Percentiles rank a stretch among this genome's conserved stretches.
Conservation (phyloP, 1,140 invertebrate species). For the Branchinecta lindahli region DNA sequence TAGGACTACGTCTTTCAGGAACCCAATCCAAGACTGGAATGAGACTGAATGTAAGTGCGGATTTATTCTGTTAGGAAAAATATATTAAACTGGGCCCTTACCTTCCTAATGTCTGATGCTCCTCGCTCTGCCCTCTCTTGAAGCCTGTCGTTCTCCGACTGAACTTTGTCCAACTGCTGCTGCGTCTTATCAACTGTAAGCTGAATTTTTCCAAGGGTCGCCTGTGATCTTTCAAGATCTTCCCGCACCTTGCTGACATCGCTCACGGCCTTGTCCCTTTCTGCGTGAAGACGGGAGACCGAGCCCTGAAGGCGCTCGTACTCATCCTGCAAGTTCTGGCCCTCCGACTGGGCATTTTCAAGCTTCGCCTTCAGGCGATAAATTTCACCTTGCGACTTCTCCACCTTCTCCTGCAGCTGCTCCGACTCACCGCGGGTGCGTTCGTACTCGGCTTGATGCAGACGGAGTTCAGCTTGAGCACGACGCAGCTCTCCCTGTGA, state of each 20-base stretch:
- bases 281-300: conserved; percentile 60
- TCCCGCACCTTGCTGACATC: conserved; percentile 78
- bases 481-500: conserved; percentile 61
- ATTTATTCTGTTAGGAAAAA: too few relatives aligned
- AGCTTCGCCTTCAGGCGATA: conserved; percentile 80
- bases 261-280: conserved; percentile 63
- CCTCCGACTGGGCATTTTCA: conserved; percentile 84
- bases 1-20: too few relatives aligned
- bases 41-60: too few relatives aligned
- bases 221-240: conserved; percentile 73
- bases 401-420: conserved; percentile 73
- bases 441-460: conserved; percentile 73
- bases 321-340: conserved; percentile 77
- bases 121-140: conserved; percentile 70
- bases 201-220: conserved; percentile 72
- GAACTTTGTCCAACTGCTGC: conserved; percentile 65
- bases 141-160: conserved; percentile 74
- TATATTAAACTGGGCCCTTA: conserved; percentile 27
- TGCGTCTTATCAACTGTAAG: conserved; percentile 78
- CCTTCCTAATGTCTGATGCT: conserved; percentile 58
- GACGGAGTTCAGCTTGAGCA: conserved; percentile 51
- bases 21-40: too few relatives aligned
- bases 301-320: conserved; percentile 20
- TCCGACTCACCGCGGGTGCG: conserved; percentile 62
- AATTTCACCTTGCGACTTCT: conserved; percentile 85